Base-by-base conservation (phyloP, 1,140 invertebrate species). In the Aphaenogaster ashmeadi region DNA sequence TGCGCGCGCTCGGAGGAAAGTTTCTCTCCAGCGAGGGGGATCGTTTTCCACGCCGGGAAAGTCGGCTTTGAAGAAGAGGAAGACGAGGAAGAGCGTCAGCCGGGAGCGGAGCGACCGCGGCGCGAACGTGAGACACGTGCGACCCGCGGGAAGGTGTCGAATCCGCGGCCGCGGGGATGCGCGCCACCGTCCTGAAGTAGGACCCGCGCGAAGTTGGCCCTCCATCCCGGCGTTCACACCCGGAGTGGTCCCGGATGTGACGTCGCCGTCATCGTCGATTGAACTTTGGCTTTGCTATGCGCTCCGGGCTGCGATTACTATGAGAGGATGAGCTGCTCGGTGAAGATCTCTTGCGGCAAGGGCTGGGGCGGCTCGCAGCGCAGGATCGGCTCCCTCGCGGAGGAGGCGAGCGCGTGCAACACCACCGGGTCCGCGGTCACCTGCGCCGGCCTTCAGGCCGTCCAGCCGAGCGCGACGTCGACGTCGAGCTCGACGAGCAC, bases 311-410 rank as follows among this genome's bases (percentile, higher is more conserved):
- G 41, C 58, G 77, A 80, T 9, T 93, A 92, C 85, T 93, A 93
- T 94, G 94, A 93, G 91, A 95, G 91, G 89, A 95, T 95, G 95
- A 95, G 95, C 87, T 95, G 95, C 91, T 94, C 94, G 89, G 94
- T 95, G 83, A 95, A 95, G 90, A 94, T 95, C 69, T 94, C 94
- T 86, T 93, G 93, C 86, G 92, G 92, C 41, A 95, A 94, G 91
- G 90, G 90, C 85, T 95, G 95, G 94, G 92, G 91, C 56, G 94
- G 94, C 18, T 94, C 95, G 33, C 94, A 94, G 89, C 88, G 94
- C 9, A 92, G 92, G 78, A 95, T 95, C 77, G 94, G 93, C 89
- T 94, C 95, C 6, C 84, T 95, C 78, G 92, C 93, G 38, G 95
- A 95, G 91, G 95, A 95, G 86, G 92, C 88, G 27, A 85, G 83